phyloP scores from a whole-genome alignment of 2,888 invertebrate species.

The Saturnia pavonia region DNA sequence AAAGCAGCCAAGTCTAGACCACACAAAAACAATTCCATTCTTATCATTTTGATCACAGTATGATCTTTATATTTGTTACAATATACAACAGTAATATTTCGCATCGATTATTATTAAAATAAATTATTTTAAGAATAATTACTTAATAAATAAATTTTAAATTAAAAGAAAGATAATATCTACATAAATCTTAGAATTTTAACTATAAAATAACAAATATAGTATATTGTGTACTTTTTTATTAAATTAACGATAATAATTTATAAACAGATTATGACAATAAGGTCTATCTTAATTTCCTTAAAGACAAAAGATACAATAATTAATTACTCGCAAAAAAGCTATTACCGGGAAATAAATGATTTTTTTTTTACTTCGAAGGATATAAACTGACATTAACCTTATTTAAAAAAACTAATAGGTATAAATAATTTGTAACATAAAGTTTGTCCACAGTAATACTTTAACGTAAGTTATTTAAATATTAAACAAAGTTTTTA shows the following conservation, averaged over 20 bases:
- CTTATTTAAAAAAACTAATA: too few relatives aligned
- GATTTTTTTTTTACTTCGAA: too few relatives aligned
- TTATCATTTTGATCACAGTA: neutral
- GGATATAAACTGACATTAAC: too few relatives aligned
- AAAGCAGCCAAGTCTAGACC: conserved; percentile 18
- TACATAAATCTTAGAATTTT: conserved; percentile 10
- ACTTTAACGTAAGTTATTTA: too few relatives aligned
- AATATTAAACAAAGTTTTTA: too few relatives aligned
- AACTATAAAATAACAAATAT: neutral
- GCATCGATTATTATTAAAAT: conserved; percentile 23
- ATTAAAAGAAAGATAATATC: conserved; percentile 4
- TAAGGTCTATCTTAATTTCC: neutral
- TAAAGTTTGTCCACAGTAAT: too few relatives aligned
- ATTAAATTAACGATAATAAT: neutral
- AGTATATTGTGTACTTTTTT: neutral
- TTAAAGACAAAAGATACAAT: neutral
- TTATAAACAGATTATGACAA: neutral
- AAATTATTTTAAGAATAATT: conserved; percentile 6
- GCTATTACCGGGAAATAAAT: neutral
- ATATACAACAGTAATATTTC: conserved; percentile 1
- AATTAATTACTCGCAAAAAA: neutral
- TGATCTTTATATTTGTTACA: neutral
- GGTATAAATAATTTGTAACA: too few relatives aligned
- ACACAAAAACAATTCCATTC: conserved; percentile 5
- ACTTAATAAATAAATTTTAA: conserved; percentile 6